Base-by-base conservation (phyloP, 2,797 vertebrate genomes). In the Tenualosa ilisha region DNA sequence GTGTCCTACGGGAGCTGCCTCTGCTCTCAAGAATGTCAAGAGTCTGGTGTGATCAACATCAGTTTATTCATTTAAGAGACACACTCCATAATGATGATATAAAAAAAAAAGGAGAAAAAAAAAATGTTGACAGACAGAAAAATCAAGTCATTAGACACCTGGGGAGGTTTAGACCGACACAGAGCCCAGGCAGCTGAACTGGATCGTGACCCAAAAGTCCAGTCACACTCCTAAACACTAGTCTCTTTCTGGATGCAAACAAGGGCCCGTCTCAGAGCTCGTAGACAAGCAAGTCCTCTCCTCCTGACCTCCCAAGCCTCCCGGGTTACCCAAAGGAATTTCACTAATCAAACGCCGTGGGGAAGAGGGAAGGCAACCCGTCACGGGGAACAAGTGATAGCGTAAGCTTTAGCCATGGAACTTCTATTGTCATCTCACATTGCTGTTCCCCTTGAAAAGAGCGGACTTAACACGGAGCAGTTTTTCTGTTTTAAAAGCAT, bases 21-120 rank as follows among this genome's bases (percentile, higher is more conserved):
- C 37, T 72, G n/a, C 15, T 31, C 31, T 65, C 24, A 81, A 65
- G 46, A 84, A 68, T n/a, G 22, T 72, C 13, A 54, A 11, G 40
- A 81, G 9, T 31, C 43, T 81, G 40, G 72, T 79, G 72, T 79
- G 22, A 79, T 79, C 72, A 79, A 79, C 40, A 79, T 79, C 72
- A 79, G 72, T 79, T 79, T 79, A 79, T 79, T 79, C 37, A 79
- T 31, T 79, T 43, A 17, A 75, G 72, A 79, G 37, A 46, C 20
- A 20, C 6, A 40, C 72, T 79, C 72, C 31, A 15, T 15, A 46
- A 11, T 17, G 15, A 46, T 7, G 40, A 79, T 15, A 40, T 22
- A 75, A 46, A 20, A 79, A 20, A 46, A 22, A 46, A 2, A 3
- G 37, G 7, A 79, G 6, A 13, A 40, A 46, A 79, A 46, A 79